Base-by-base conservation (phyloP, 2,113 vertebrate species). In the Etheostoma cragini region DNA sequence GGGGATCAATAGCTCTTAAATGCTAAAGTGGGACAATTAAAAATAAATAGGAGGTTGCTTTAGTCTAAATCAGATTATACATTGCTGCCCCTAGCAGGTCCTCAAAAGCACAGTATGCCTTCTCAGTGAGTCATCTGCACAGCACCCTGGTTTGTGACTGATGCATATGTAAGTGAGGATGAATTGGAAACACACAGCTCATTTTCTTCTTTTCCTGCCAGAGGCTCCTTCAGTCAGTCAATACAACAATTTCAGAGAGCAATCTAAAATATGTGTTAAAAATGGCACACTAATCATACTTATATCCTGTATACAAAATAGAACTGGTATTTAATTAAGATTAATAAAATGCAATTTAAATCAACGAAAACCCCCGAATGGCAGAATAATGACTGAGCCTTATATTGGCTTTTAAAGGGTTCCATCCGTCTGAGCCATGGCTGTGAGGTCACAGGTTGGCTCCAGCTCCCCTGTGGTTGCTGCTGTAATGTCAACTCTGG, bases 1-100 rank as follows among this genome's bases (percentile, higher is more conserved):
- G 90, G 95, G 95, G 96, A 98, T 99, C 97, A 98, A 98, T 98
- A 98, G 96, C 96, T 96, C 96, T 97, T 98, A 98, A 98, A 98
- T 96, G 96, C 96, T 97, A 97, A 96, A 96, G 97, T 97, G 97
- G 96, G 96, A 98, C 97, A 99, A 98, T 99, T 98, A 98, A 98
- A 97, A 97, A 95, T 95, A 95, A 95, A 96, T 95, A 95, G 91
- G 89, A 91, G 94, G 92, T 93, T 92, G 91, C 92, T 94, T 87
- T 90, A 92, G 94, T 94, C 91, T 94, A 94, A 95, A 95, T 95
- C 93, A 94, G 94, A 95, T 95, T 96, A 95, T 94, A 93, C 94
- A 86, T 94, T 80, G 85, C 93, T 89, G 90, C 93, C 93, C 92
- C 93, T 94, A 91, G 92, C 91, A 93, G 94, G 87, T 91, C 92